Evolutionary conservation across 2,113 vertebrate genomes (phyloP).

Genomic region (Phylloscopus trochiloides): DNA sequence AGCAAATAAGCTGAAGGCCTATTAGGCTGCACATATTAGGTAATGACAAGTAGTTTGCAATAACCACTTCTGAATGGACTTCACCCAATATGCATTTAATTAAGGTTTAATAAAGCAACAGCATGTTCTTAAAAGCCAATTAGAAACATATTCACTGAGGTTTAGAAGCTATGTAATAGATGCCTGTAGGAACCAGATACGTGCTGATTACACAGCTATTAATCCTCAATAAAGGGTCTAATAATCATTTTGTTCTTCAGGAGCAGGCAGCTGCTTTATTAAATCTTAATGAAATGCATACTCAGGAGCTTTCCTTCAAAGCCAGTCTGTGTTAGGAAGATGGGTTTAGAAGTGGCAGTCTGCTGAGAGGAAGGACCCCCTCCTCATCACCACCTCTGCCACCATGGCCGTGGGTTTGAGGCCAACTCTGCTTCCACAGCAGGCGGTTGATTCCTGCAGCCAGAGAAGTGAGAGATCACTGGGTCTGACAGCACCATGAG

Average conservation of each 20-base stretch:
- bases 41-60: slow-evolving; percentile 56
- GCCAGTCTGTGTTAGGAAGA: background rate
- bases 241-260: slow-evolving; percentile 62
- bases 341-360: slow-evolving; percentile 29
- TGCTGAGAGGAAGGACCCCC: slow-evolving; percentile 25
- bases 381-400: background rate
- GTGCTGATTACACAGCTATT: slow-evolving; percentile 68
- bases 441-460: background rate
- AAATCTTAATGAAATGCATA: slow-evolving; percentile 68
- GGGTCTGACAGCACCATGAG: rapidly evolving
- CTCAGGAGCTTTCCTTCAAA: slow-evolving; percentile 58
- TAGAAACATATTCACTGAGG: slow-evolving; percentile 71
- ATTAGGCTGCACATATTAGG: slow-evolving; percentile 49
- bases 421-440: rapidly evolving
- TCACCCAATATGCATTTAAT: slow-evolving; percentile 68
- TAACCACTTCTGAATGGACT: slow-evolving; percentile 62
- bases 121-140: slow-evolving; percentile 70
- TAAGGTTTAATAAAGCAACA: slow-evolving; percentile 71
- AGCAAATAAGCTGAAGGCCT: slow-evolving; percentile 35
- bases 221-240: slow-evolving; percentile 69
- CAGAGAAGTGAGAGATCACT: background rate
- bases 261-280: slow-evolving; percentile 59
- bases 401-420: rapidly evolving
- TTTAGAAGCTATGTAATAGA: slow-evolving; percentile 68
- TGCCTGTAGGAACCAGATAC: slow-evolving; percentile 66